Evolutionary conservation across 2,888 invertebrate species (phyloP).

Genomic region (Clistopyga incitator): DNA sequence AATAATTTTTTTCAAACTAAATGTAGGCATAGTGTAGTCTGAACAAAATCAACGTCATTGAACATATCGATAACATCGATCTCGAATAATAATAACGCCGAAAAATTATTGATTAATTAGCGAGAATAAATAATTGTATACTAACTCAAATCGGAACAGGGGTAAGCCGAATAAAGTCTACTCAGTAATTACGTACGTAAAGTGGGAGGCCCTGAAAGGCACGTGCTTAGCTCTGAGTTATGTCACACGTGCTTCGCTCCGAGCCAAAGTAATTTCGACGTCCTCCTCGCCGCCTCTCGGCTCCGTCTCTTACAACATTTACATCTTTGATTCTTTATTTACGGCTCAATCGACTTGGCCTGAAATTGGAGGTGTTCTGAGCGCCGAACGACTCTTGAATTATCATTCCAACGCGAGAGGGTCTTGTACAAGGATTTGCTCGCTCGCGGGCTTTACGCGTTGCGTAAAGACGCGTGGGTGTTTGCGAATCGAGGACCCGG

Average conservation of each 20-base stretch:
- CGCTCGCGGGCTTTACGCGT: conserved; percentile 2
- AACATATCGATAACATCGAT: too few relatives aligned
- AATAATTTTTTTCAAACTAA: too few relatives aligned
- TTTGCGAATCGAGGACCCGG: conserved; percentile 23
- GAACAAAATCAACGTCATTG: too few relatives aligned
- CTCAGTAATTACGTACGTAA: conserved; percentile 12
- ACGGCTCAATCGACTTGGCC: conserved; percentile 54
- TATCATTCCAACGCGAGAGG: conserved; percentile 33
- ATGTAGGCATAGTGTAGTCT: too few relatives aligned
- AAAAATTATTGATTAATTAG: too few relatives aligned
- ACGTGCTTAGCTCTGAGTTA: conserved; percentile 45
- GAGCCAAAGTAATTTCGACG: conserved; percentile 33
- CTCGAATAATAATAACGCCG: too few relatives aligned
- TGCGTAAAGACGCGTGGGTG: conserved; percentile 47
- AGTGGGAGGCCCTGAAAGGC: conserved; percentile 4
- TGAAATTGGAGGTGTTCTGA: conserved; percentile 38
- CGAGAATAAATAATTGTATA: too few relatives aligned
- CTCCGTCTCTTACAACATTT: conserved; percentile 20
- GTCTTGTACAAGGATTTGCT: conserved; percentile 36
- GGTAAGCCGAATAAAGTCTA: conserved; percentile 84
- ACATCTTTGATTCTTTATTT: conserved; percentile 54
- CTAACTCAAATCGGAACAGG: conserved; percentile 85
- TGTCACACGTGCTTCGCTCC: conserved; percentile 36
- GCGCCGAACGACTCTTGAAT: conserved; percentile 44
- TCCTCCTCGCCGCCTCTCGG: not conserved